A percentile compares a stretch with the other conserved stretches of the same genome.
Evolutionary conservation across 2,113 vertebrate species (phyloP).

Genomic region (Otus sunia): DNA sequence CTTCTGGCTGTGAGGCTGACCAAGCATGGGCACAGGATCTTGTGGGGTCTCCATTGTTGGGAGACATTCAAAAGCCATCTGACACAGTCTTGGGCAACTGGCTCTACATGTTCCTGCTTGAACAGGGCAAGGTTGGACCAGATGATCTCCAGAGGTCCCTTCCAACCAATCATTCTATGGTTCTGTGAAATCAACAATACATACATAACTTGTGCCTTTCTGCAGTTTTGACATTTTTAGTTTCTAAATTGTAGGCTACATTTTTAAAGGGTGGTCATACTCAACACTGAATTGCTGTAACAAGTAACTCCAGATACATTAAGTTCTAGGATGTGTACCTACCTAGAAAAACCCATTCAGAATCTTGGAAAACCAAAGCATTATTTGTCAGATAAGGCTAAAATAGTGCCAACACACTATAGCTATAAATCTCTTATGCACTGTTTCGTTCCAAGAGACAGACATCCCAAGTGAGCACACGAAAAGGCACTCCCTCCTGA

Average conservation of each 20-base stretch:
- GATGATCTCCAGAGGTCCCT: background rate
- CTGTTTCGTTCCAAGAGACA: background rate
- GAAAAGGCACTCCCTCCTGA: background rate
- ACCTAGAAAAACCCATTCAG: background rate
- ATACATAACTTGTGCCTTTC: background rate
- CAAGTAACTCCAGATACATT: background rate
- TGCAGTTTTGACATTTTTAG: background rate
- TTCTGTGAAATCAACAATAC: background rate
- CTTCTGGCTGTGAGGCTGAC: background rate
- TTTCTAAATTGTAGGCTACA: background rate
- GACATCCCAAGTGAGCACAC: background rate
- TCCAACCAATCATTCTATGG: background rate
- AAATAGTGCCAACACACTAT: background rate
- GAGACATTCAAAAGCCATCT: background rate
- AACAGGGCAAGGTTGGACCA: rapidly evolving
- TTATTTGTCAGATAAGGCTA: background rate
- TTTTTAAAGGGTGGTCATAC: background rate
- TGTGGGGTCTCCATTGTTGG: background rate
- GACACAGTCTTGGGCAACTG: background rate
- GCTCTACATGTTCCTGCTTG: background rate
- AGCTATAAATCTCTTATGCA: rapidly evolving
- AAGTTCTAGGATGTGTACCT: background rate
- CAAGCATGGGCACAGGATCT: background rate
- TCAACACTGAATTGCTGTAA: background rate
- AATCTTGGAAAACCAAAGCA: background rate